Percentiles rank a stretch among this genome's conserved stretches.
Conservation (phyloP, 2,888 invertebrate species). For the Tiliacea aurago region DNA sequence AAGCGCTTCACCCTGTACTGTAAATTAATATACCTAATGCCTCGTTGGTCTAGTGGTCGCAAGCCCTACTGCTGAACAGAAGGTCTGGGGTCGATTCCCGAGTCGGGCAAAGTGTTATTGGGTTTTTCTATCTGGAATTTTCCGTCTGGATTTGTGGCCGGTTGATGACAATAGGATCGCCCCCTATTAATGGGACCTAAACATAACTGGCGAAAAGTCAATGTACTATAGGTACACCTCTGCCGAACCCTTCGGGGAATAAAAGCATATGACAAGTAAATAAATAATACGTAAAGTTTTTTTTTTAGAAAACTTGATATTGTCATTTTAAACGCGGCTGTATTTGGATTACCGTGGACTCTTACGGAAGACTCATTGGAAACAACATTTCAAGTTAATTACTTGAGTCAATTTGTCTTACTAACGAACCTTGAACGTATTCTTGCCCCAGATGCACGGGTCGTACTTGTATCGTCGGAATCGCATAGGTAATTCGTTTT, state of each 20-base stretch:
- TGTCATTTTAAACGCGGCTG: constrained; percentile 95
- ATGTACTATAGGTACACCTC: no score
- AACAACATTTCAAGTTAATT: constrained; percentile 96
- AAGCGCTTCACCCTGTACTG: background rate
- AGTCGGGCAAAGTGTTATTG: no score
- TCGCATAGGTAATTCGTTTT: constrained; percentile 94
- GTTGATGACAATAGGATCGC: no score
- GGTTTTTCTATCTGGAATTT: no score
- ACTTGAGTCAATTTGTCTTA: constrained; percentile 95
- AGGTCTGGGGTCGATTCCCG: no score
- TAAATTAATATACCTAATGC: background rate
- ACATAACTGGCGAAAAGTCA: no score
- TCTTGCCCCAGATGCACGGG: constrained; percentile 92
- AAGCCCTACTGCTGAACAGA: no score
- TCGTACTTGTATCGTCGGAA: constrained; percentile 96
- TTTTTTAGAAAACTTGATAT: constrained; percentile 92
- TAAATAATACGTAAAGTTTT: background rate
- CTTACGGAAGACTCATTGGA: constrained; percentile 94
- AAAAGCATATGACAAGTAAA: no score
- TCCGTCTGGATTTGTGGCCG: no score
- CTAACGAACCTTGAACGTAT: constrained; percentile 93
- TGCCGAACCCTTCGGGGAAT: no score
- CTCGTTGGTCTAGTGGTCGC: no score
- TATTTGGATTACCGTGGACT: constrained; percentile 94
- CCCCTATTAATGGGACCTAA: no score